Evolutionary conservation across 2,888 invertebrate genomes (phyloP).

Genomic region (Rugalucina vietnamica): DNA sequence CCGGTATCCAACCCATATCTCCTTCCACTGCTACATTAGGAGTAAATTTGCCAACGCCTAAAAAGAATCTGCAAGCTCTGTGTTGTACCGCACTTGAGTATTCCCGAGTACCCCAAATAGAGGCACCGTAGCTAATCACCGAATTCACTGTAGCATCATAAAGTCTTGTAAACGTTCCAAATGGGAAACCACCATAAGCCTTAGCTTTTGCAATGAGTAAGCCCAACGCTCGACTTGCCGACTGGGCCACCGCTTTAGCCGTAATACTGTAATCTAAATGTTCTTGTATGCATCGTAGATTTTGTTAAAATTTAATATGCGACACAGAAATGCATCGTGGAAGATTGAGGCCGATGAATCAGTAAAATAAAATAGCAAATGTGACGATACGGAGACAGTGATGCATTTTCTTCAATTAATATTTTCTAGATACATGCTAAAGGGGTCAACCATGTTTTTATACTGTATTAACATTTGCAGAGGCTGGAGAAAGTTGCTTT

Average conservation of each 20-base stretch:
- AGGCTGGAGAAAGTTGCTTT: no score
- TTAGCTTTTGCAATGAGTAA: conserved; percentile 15
- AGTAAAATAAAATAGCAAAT: no score
- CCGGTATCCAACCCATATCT: neutral
- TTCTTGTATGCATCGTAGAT: no score
- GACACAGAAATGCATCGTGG: no score
- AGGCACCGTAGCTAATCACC: neutral
- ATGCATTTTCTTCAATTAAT: no score
- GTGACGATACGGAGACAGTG: no score
- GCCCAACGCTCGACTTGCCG: conserved; percentile 20
- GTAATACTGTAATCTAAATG: conserved; percentile 20
- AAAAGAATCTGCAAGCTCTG: neutral
- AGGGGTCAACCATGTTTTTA: no score
- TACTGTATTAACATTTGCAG: no score
- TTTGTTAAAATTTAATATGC: no score
- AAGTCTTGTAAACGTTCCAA: neutral
- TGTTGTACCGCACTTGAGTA: neutral
- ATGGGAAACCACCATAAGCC: neutral
- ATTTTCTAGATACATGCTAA: no score
- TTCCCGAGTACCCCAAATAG: neutral
- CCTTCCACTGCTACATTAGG: neutral
- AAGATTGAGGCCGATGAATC: no score
- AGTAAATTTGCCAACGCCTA: neutral
- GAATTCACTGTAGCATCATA: neutral
- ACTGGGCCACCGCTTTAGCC: conserved; percentile 14